A percentile compares a stretch with the other conserved stretches of the same genome.
phyloP scores from a whole-genome alignment of 2,888 invertebrate genomes.

The Sussaba pulchella region DNA sequence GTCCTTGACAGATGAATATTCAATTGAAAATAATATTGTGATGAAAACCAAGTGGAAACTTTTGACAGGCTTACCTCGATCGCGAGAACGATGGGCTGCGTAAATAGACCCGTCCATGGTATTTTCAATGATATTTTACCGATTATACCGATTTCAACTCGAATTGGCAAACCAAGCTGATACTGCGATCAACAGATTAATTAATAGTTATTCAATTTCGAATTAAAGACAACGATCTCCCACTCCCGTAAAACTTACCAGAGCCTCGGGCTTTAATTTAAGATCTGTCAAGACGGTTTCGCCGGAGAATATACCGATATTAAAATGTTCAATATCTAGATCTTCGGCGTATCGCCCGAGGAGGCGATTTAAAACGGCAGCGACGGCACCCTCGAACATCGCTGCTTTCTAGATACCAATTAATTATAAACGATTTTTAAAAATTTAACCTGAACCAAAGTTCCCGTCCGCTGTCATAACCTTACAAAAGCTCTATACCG shows the following conservation, averaged over 20 bases:
- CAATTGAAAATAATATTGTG: background rate
- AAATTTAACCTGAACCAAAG: slow-evolving; percentile 59
- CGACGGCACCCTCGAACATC: slow-evolving; percentile 93
- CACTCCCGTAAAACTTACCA: no score
- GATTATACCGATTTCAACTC: slow-evolving; percentile 92
- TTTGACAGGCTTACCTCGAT: slow-evolving; percentile 88
- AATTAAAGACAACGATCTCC: no score
- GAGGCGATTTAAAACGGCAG: slow-evolving; percentile 91
- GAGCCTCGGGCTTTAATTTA: slow-evolving; percentile 91
- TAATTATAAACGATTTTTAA: no score
- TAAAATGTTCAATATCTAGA: slow-evolving; percentile 92
- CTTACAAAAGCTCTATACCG: slow-evolving; percentile 54
- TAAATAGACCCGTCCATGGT: slow-evolving; percentile 92
- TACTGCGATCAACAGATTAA: slow-evolving; percentile 86
- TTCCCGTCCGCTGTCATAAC: slow-evolving; percentile 57
- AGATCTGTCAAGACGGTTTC: slow-evolving; percentile 91
- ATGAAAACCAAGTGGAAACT: no score
- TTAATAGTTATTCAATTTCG: no score
- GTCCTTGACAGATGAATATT: slow-evolving; percentile 84
- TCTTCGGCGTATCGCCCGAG: slow-evolving; percentile 93
- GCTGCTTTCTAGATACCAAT: no score
- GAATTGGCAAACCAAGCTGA: slow-evolving; percentile 92
- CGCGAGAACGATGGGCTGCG: slow-evolving; percentile 89
- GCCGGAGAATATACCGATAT: slow-evolving; percentile 93
- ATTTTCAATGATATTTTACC: slow-evolving; percentile 91